Evolutionary conservation across 2,888 invertebrate genomes (phyloP).

Genomic region (Amblyjoppa proteus): DNA sequence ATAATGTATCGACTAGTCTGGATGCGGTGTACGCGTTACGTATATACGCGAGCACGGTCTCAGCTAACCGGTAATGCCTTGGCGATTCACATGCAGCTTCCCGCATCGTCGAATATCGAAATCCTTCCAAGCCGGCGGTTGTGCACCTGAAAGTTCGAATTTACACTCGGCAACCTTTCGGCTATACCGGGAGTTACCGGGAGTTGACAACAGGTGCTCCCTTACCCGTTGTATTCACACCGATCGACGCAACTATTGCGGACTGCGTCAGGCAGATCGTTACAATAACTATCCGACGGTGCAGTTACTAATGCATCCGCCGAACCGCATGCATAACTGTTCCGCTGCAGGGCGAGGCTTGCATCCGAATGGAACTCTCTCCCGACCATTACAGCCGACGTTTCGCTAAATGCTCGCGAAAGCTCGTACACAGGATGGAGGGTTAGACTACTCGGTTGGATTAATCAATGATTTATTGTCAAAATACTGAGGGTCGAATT

Average conservation of each 20-base stretch:
- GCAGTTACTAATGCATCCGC: conserved; percentile 61
- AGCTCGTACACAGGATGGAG: neutral
- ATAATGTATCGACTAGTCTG: conserved; percentile 18
- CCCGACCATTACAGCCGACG: neutral
- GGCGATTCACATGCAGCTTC: conserved; percentile 57
- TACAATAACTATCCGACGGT: conserved; percentile 46
- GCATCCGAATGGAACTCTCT: conserved; percentile 48
- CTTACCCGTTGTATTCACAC: conserved; percentile 5
- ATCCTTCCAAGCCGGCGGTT: conserved; percentile 58
- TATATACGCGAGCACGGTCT: neutral
- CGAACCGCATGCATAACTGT: conserved; percentile 50
- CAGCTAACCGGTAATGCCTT: conserved; percentile 52
- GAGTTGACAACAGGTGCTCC: conserved; percentile 64
- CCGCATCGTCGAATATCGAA: conserved; percentile 62
- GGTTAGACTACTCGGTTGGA: neutral
- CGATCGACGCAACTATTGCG: conserved; percentile 38
- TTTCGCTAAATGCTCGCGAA: neutral
- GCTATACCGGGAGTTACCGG: neutral
- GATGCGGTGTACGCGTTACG: conserved; percentile 2
- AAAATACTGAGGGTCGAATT: too few species aligned
- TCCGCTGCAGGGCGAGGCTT: conserved; percentile 30
- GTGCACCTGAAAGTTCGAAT: conserved; percentile 64
- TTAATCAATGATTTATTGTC: neutral
- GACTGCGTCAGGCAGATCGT: conserved; percentile 57
- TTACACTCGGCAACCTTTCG: conserved; percentile 35